phyloP scores from a whole-genome alignment of 2,113 vertebrate species.

The Paramormyrops kingsleyae region DNA sequence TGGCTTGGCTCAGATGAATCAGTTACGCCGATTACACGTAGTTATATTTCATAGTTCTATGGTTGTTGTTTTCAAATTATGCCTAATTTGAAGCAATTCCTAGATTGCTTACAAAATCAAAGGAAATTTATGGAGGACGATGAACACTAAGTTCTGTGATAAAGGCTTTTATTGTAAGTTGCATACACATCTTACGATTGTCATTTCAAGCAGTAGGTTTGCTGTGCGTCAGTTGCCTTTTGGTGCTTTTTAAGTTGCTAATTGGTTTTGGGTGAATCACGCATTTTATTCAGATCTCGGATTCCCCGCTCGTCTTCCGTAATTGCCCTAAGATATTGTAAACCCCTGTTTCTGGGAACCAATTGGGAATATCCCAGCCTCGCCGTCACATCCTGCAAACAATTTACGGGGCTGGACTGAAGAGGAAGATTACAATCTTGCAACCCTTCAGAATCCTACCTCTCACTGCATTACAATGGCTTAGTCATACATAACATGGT shows the following conservation, averaged over 20 bases:
- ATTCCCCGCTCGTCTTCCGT: conserved; percentile 29
- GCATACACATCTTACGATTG: not conserved
- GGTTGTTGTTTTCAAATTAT: not conserved
- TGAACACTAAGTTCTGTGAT: not conserved
- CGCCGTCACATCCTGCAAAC: not conserved
- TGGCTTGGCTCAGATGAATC: not conserved
- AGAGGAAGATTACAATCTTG: not conserved
- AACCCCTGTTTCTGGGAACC: conserved; percentile 12
- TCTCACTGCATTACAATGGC: not conserved
- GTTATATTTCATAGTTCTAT: not conserved
- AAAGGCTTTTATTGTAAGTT: not conserved
- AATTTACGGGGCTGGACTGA: not conserved
- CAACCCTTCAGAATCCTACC: not conserved
- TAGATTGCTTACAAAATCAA: not conserved
- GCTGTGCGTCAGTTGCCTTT: conserved; percentile 17
- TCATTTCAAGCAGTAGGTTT: not conserved
- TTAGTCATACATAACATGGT: not conserved
- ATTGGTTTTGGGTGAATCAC: conserved; percentile 43
- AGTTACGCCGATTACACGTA: not conserved
- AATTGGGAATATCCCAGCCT: not conserved
- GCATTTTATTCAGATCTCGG: conserved; percentile 42
- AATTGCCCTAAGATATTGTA: not conserved
- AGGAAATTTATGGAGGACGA: too few relatives aligned
- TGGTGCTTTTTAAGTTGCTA: conserved; percentile 29
- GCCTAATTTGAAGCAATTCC: not conserved